Evolutionary conservation across 2,888 invertebrate species (phyloP).

Genomic region (Drepanosiphum platanoidis): DNA sequence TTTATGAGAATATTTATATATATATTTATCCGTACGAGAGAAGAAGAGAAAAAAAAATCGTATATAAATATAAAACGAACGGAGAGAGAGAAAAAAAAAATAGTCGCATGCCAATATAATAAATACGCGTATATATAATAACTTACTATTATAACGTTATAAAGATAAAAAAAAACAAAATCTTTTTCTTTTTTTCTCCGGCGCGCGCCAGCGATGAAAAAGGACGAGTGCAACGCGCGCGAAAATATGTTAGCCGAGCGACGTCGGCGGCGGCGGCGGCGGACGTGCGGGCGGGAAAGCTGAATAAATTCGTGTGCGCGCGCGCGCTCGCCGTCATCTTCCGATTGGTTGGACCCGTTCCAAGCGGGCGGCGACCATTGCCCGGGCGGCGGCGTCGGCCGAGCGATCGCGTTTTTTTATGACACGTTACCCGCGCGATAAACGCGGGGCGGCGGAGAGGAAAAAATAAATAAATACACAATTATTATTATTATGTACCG

Average conservation of each 20-base stretch:
- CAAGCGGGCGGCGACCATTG: slow-evolving; percentile 12
- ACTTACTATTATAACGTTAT: background rate
- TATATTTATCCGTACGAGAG: background rate
- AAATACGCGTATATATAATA: background rate
- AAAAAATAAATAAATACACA: background rate
- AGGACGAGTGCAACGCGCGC: background rate
- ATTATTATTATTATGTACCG: too few relatives aligned
- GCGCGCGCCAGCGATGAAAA: background rate
- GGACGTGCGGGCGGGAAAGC: background rate
- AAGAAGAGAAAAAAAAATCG: background rate
- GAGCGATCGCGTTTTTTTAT: background rate
- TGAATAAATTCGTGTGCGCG: slow-evolving; percentile 1
- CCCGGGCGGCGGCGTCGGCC: background rate
- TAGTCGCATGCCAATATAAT: slow-evolving; percentile 33
- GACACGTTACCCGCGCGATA: background rate
- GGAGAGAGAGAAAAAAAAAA: background rate
- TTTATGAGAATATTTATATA: background rate
- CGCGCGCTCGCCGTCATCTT: slow-evolving; percentile 27
- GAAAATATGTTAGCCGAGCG: background rate
- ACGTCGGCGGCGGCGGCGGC: background rate
- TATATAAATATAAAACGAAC: background rate
- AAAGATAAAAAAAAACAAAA: background rate
- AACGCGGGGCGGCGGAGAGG: background rate
- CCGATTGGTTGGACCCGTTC: slow-evolving; percentile 37
- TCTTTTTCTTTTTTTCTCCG: background rate